phyloP scores from a whole-genome alignment of 2,797 vertebrate species.

The Monodelphis domestica region DNA sequence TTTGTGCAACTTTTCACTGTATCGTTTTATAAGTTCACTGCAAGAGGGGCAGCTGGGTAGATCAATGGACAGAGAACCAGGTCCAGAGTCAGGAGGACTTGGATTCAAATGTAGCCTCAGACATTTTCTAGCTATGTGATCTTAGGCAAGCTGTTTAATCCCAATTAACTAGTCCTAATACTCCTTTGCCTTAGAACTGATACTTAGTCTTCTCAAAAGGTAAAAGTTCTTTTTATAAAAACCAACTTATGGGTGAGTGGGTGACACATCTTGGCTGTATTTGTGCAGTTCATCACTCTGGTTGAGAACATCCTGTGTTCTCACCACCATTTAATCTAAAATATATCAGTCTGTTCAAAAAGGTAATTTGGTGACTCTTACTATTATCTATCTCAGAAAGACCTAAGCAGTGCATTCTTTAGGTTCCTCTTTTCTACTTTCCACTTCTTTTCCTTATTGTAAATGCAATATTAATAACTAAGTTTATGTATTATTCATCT shows the following conservation, averaged over 20 bases:
- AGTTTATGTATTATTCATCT: neutral
- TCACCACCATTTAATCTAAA: neutral
- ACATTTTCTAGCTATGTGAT: no score
- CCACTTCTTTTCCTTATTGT: neutral
- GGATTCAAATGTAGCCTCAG: no score
- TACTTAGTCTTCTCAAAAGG: no score
- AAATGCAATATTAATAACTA: neutral
- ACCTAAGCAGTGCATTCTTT: neutral
- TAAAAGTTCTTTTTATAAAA: no score
- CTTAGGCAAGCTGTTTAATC: no score
- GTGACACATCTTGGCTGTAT: neutral
- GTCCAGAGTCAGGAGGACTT: no score
- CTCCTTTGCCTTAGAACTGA: no score
- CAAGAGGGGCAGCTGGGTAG: no score
- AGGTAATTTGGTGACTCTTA: neutral
- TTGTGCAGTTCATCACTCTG: neutral
- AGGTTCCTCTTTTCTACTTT: slow-evolving; percentile 6
- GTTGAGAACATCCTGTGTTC: neutral
- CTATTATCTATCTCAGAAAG: neutral
- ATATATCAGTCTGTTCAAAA: neutral
- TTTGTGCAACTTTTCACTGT: neutral
- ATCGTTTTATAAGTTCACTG: neutral
- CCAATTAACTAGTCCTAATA: no score
- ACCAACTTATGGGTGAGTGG: neutral
- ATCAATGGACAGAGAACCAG: no score